Evolutionary conservation across 1,140 invertebrate genomes (phyloP).

Genomic region (Hylaeus volcanicus): DNA sequence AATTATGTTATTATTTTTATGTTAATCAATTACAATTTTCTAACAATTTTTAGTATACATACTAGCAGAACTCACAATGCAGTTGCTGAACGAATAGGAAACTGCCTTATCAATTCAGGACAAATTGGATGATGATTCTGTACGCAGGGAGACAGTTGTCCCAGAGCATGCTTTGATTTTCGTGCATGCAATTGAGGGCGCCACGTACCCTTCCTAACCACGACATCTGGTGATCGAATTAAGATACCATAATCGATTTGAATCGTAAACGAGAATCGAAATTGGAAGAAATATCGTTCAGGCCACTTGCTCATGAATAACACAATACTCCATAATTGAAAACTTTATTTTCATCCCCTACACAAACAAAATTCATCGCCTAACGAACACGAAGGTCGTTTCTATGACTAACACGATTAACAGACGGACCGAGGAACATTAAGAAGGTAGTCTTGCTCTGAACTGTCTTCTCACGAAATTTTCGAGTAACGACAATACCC

Average conservation of each 20-base stretch:
- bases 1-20: too few species aligned
- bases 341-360: too few species aligned
- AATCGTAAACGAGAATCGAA: background rate
- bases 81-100: background rate
- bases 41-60: too few species aligned
- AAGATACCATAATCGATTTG: background rate
- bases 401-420: too few species aligned
- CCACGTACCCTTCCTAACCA: background rate
- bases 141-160: background rate
- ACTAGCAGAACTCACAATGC: background rate
- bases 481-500: background rate
- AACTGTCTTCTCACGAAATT: too few species aligned
- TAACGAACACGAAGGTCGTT: too few species aligned
- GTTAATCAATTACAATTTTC: too few species aligned
- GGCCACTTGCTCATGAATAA: background rate
- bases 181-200: conserved; percentile 18
- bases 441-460: too few species aligned
- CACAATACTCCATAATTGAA: background rate
- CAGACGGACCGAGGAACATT: too few species aligned
- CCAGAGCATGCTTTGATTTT: background rate
- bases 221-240: conserved; percentile 3
- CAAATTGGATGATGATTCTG: background rate
- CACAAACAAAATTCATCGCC: too few species aligned
- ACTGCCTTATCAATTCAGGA: conserved; percentile 39
- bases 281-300: background rate